Conservation (phyloP, 2,797 vertebrate genomes). For the Xiphophorus birchmanni region DNA sequence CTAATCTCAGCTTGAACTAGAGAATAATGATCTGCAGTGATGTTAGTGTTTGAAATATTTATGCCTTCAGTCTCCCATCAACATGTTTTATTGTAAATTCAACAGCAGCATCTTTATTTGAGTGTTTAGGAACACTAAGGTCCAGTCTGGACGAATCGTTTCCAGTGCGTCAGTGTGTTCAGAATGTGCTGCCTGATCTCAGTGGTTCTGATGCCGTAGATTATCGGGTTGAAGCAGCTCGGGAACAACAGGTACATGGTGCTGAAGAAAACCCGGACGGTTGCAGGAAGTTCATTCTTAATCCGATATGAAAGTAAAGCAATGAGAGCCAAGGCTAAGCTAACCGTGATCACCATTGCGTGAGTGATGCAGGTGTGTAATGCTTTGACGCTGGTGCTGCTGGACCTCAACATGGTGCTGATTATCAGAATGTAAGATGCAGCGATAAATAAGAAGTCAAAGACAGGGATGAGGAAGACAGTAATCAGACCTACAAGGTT, state of each 20-base stretch:
- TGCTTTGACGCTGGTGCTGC: slow-evolving; percentile 54
- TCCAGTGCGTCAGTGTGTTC: slow-evolving; percentile 7
- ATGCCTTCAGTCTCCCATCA: neutral
- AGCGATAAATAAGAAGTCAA: slow-evolving; percentile 66
- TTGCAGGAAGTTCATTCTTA: slow-evolving; percentile 48
- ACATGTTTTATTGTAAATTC: neutral
- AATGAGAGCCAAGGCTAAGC: slow-evolving; percentile 38
- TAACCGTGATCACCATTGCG: slow-evolving; percentile 65
- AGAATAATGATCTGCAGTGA: neutral
- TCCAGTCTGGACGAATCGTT: neutral
- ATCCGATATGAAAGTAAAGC: slow-evolving; percentile 69
- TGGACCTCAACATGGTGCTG: slow-evolving; percentile 55
- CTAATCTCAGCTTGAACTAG: neutral
- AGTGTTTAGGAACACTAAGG: neutral
- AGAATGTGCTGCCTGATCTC: slow-evolving; percentile 53
- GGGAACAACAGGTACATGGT: slow-evolving; percentile 46
- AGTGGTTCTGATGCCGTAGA: slow-evolving; percentile 47
- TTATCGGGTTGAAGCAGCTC: slow-evolving; percentile 47
- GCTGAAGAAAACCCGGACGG: slow-evolving; percentile 39
- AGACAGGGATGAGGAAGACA: slow-evolving; percentile 51
- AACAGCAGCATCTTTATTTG: neutral
- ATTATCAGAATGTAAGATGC: slow-evolving; percentile 74
- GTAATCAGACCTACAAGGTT: slow-evolving; percentile 63
- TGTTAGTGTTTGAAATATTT: neutral
- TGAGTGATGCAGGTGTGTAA: slow-evolving; percentile 74